Evolutionary conservation across 2,113 vertebrate genomes (phyloP).

Genomic region (Melanostigma gelatinosum): DNA sequence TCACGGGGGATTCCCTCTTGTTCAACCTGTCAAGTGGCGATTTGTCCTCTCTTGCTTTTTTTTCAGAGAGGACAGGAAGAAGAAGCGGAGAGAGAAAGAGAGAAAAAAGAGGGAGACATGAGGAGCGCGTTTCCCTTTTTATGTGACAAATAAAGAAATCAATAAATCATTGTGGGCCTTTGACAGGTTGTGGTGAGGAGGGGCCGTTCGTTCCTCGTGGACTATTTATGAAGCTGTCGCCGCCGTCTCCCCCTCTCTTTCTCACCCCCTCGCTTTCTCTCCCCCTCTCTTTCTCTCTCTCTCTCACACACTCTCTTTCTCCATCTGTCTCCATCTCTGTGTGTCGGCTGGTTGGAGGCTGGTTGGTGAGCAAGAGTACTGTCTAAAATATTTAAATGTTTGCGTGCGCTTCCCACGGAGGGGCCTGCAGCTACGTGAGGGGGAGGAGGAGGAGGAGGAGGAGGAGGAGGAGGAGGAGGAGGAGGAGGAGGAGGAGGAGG

Average conservation of each 20-base stretch:
- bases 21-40: constrained; percentile 45
- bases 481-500: constrained; percentile 11
- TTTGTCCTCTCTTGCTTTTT: constrained; percentile 48
- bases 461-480: constrained; percentile 14
- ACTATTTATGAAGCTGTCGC: constrained; percentile 84
- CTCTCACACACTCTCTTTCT: background rate
- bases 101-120: constrained; percentile 28
- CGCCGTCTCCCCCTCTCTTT: background rate
- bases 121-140: constrained; percentile 69
- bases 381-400: constrained; percentile 84
- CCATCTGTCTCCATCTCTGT: background rate
- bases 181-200: constrained; percentile 75
- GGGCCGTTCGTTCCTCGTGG: constrained; percentile 76
- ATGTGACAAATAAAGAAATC: constrained; percentile 85
- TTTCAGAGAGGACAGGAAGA: constrained; percentile 11
- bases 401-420: constrained; percentile 78
- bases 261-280: background rate
- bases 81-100: constrained; percentile 3
- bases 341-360: constrained; percentile 30
- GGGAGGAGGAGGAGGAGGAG: constrained; percentile 11
- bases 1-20: constrained; percentile 26
- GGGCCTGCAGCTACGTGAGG: no score
- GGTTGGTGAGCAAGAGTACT: constrained; percentile 43
- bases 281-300: background rate
- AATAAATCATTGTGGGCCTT: constrained; percentile 83